Percentiles rank a stretch among this genome's conserved stretches.
phyloP scores from a whole-genome alignment of 2,888 invertebrate species.

The Steinernema hermaphroditum region DNA sequence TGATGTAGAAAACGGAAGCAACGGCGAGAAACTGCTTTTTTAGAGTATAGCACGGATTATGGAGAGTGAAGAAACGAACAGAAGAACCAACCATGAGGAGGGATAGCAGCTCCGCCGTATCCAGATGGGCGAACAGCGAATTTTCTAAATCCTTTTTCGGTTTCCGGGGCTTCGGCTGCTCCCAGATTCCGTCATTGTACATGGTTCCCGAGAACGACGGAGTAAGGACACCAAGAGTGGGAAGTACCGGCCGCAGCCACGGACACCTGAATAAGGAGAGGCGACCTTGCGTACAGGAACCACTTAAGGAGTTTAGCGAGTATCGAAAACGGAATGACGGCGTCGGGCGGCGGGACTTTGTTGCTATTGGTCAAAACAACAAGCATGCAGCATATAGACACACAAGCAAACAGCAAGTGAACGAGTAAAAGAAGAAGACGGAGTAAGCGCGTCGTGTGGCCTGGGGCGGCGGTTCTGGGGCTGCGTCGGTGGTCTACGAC shows the following conservation, averaged over 20 bases:
- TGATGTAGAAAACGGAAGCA: too few species aligned
- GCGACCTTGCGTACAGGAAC: slow-evolving; percentile 1
- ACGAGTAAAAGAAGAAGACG: slow-evolving; percentile 31
- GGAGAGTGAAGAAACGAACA: neutral
- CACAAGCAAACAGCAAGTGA: slow-evolving; percentile 30
- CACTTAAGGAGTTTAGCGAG: neutral
- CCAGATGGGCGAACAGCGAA: neutral
- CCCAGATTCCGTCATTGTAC: slow-evolving; percentile 13
- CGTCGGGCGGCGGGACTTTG: slow-evolving; percentile 8
- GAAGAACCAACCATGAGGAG: slow-evolving; percentile 10
- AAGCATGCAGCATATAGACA: slow-evolving; percentile 29
- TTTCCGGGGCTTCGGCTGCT: slow-evolving; percentile 4
- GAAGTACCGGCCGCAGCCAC: neutral
- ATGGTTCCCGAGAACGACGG: neutral
- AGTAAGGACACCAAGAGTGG: neutral
- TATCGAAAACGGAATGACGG: neutral
- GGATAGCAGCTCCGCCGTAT: neutral
- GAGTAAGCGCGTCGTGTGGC: slow-evolving; percentile 31
- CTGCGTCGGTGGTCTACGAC: slow-evolving; percentile 31
- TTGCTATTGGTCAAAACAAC: slow-evolving; percentile 23
- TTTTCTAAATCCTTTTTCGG: neutral
- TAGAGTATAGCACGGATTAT: neutral
- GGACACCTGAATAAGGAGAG: neutral
- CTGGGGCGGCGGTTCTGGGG: slow-evolving; percentile 31
- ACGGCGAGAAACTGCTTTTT: too few species aligned